A percentile compares a stretch with the other conserved stretches of the same genome.
Conservation (phyloP, 2,113 vertebrate genomes). For the Aegypius monachus region DNA sequence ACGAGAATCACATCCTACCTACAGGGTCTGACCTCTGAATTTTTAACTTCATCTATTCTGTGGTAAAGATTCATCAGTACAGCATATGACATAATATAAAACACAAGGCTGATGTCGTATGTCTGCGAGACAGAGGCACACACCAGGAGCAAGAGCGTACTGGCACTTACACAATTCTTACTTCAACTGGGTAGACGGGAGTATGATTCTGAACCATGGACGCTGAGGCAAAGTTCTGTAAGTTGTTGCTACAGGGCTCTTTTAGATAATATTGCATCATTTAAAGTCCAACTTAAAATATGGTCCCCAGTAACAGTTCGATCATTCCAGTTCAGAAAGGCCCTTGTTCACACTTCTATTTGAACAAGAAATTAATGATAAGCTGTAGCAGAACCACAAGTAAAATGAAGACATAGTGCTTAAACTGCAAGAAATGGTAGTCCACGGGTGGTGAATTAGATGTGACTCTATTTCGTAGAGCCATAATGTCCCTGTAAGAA, state of each 20-base stretch:
- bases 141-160: slow-evolving; percentile 69
- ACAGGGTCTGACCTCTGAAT: neutral
- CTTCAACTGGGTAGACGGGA: slow-evolving; percentile 47
- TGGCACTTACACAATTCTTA: slow-evolving; percentile 72
- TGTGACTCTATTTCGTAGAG: slow-evolving; percentile 82
- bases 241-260: slow-evolving; percentile 54
- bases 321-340: slow-evolving; percentile 65
- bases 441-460: slow-evolving; percentile 71
- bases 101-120: slow-evolving; percentile 62
- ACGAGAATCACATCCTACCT: neutral
- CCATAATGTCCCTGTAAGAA: slow-evolving; percentile 83
- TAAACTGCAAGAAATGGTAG: slow-evolving; percentile 86
- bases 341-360: slow-evolving; percentile 76
- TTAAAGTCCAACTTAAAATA: slow-evolving; percentile 62
- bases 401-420: slow-evolving; percentile 89
- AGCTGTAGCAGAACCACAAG: slow-evolving; percentile 91
- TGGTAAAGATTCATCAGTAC: neutral
- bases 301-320: slow-evolving; percentile 64
- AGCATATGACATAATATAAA: slow-evolving; percentile 36
- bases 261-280: slow-evolving; percentile 64
- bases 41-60: neutral
- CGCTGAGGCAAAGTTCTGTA: slow-evolving; percentile 43
- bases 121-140: slow-evolving; percentile 48
- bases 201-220: slow-evolving; percentile 53
- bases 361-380: slow-evolving; percentile 90